Percentiles rank a stretch among this genome's conserved stretches.
These are phyloP conservation scores for Orchestia grillus DNA, from an alignment of 1,140 invertebrate genomes.

Conservation along the genomic window DNA sequence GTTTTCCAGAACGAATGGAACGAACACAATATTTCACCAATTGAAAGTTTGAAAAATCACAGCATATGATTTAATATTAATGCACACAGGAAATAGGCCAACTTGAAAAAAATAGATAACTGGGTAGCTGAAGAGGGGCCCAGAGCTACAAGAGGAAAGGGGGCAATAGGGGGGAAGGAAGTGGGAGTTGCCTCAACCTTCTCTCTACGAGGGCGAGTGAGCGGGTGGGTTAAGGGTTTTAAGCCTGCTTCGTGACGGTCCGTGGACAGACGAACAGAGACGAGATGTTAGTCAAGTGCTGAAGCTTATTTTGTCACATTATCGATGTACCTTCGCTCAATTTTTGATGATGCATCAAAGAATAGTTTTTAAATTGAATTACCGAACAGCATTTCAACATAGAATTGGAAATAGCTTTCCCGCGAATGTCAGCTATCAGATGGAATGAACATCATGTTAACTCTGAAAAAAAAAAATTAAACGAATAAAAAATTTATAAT, in stretches of 20 bases:
- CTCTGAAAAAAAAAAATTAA: background rate
- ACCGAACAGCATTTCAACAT: background rate
- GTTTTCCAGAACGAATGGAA: background rate
- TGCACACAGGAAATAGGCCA: background rate
- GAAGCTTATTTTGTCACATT: no score
- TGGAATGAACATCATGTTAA: background rate
- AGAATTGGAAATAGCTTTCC: background rate
- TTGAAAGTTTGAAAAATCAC: no score
- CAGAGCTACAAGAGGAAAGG: constrained; percentile 47
- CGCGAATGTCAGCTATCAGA: background rate
- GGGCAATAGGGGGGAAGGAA: constrained; percentile 25
- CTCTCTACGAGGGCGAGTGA: background rate
- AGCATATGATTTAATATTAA: background rate
- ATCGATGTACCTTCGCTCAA: no score
- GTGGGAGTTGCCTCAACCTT: constrained; percentile 50
- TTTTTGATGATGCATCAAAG: no score
- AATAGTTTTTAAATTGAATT: background rate
- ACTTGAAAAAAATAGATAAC: background rate
- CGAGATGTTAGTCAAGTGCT: no score
- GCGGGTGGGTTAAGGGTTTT: background rate
- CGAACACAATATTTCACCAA: background rate
- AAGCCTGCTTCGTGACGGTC: background rate
- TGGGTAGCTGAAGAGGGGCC: background rate
- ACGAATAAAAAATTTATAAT: background rate
- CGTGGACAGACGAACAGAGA: background rate